phyloP scores from a whole-genome alignment of 2,113 vertebrate species.

The Delphinapterus leucas region DNA sequence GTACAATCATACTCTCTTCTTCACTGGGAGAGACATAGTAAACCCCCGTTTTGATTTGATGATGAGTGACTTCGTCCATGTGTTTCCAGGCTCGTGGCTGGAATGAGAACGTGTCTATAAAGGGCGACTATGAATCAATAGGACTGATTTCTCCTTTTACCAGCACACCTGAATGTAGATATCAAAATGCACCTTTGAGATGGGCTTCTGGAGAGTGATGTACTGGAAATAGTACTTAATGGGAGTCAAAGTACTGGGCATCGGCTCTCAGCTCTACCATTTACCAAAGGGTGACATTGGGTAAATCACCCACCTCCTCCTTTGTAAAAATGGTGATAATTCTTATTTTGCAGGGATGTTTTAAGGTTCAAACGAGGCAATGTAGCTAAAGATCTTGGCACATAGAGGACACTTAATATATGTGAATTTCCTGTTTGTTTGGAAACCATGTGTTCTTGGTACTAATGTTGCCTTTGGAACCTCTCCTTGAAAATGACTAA shows the following conservation, averaged over 20 bases:
- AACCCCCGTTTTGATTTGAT: constrained; percentile 37
- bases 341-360: not conserved
- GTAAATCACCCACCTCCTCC: not conserved
- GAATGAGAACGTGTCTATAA: constrained; percentile 44
- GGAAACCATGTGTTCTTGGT: not conserved
- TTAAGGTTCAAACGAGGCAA: not conserved
- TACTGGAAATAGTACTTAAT: not conserved
- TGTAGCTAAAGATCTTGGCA: not conserved
- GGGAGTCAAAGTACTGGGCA: not conserved
- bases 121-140: not conserved
- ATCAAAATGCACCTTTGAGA: not conserved
- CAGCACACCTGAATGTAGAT: not conserved
- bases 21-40: constrained; percentile 47
- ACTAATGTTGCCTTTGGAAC: not conserved
- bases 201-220: not conserved
- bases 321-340: not conserved
- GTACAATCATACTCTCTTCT: constrained; percentile 34
- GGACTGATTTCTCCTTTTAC: not conserved
- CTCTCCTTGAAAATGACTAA: not conserved
- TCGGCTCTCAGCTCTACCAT: not conserved
- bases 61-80: constrained; percentile 11
- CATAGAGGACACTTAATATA: not conserved
- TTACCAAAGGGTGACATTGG: not conserved
- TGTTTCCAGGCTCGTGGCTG: not conserved
- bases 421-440: not conserved